A percentile compares a stretch with the other conserved stretches of the same genome.
Evolutionary conservation across 2,888 invertebrate genomes (phyloP).

Genomic region (Isotomurus palustris): DNA sequence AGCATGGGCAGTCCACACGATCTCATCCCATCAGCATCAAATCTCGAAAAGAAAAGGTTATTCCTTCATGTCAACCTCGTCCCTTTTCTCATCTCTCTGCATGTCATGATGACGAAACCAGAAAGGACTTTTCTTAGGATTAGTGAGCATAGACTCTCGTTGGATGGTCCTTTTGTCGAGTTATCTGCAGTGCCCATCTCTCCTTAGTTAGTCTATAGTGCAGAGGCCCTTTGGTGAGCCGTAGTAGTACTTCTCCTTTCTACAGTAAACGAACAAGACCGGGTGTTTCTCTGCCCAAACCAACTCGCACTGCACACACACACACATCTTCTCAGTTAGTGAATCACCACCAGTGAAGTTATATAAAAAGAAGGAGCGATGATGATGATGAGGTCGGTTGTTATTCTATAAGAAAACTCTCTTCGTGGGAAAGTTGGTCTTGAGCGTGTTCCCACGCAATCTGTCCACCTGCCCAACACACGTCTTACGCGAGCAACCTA

Average conservation of each 20-base stretch:
- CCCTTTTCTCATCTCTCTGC: background rate
- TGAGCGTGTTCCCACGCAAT: constrained; percentile 49
- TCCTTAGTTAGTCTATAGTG: background rate
- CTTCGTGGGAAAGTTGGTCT: constrained; percentile 47
- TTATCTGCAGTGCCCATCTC: constrained; percentile 6
- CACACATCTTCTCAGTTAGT: background rate
- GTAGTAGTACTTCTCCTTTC: background rate
- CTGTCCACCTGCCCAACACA: constrained; percentile 47
- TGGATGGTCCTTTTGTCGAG: constrained; percentile 2
- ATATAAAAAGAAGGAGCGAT: constrained; percentile 4
- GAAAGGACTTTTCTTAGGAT: background rate
- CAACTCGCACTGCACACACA: background rate
- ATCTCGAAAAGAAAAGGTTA: constrained; percentile 11
- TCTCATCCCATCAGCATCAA: background rate
- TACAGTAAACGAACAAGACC: constrained; percentile 2
- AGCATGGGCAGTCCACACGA: constrained; percentile 2
- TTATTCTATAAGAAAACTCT: constrained; percentile 15
- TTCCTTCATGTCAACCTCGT: constrained; percentile 17
- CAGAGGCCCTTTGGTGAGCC: no score
- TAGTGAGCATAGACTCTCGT: background rate
- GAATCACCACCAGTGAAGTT: no score
- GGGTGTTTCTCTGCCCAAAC: background rate
- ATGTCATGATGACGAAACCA: constrained; percentile 20
- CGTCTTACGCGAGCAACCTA: constrained; percentile 40
- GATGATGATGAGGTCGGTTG: constrained; percentile 8